Evolutionary conservation across 2,888 invertebrate species (phyloP).

Genomic region (Trissonchulus sp.): DNA sequence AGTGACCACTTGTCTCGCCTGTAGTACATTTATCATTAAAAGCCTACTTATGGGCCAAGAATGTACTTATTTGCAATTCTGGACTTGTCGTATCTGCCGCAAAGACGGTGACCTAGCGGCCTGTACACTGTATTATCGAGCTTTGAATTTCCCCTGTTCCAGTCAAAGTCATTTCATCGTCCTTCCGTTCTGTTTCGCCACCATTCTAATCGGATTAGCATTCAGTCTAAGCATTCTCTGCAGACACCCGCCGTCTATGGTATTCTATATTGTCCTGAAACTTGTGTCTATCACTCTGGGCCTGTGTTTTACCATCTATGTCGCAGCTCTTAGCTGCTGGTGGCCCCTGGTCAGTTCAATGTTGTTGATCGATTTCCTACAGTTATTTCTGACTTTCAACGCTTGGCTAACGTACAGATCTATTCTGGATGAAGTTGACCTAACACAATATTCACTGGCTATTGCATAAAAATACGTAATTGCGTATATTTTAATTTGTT

Average conservation of each 20-base stretch:
- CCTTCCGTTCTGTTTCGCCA: conserved; percentile 19
- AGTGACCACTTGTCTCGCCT: not conserved
- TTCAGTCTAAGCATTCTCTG: not conserved
- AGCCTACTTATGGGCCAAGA: not conserved
- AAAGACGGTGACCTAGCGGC: not conserved
- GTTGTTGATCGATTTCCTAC: conserved; percentile 11
- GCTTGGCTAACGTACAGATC: conserved; percentile 17
- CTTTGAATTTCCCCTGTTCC: conserved; percentile 2
- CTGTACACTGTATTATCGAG: conserved; percentile 13
- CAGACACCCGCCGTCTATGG: conserved; percentile 18
- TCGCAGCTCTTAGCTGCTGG: conserved; percentile 20
- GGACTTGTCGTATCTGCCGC: conserved; percentile 14
- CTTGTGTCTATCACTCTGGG: conserved; percentile 4
- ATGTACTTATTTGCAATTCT: conserved; percentile 14
- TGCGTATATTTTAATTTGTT: too few relatives aligned
- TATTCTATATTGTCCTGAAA: conserved; percentile 12
- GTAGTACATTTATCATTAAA: not conserved
- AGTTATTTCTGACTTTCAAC: conserved; percentile 9
- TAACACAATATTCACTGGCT: not conserved
- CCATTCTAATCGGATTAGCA: not conserved
- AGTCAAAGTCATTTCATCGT: conserved; percentile 13
- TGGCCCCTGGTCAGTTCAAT: not conserved
- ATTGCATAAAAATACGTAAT: too few relatives aligned
- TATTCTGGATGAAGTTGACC: conserved; percentile 9
- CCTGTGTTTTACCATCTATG: conserved; percentile 13